A percentile compares a stretch with the other conserved stretches of the same genome.
Evolutionary conservation across 2,888 invertebrate species (phyloP).

Genomic region (Chrysolina haemoptera): DNA sequence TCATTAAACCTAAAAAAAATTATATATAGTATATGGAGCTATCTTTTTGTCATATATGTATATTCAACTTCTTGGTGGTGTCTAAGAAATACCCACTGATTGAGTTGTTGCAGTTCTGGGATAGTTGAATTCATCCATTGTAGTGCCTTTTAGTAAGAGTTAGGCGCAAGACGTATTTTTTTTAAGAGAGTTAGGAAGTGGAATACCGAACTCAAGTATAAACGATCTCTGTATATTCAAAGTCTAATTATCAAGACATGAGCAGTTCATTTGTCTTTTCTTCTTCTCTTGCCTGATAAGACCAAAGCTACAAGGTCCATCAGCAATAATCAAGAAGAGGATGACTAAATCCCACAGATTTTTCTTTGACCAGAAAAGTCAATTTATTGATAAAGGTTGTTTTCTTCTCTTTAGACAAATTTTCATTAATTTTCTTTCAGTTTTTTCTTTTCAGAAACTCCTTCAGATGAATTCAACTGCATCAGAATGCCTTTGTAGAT

Average conservation of each 20-base stretch:
- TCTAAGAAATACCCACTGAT: background rate
- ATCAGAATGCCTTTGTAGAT: background rate
- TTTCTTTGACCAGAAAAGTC: too few relatives aligned
- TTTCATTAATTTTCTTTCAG: too few relatives aligned
- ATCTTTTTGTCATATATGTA: conserved; percentile 12
- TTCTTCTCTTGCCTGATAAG: background rate
- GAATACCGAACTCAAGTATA: too few relatives aligned
- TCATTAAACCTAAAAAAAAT: background rate
- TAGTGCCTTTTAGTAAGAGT: too few relatives aligned
- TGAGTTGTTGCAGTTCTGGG: background rate
- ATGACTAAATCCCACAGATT: too few relatives aligned
- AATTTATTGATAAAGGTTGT: too few relatives aligned
- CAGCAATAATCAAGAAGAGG: background rate
- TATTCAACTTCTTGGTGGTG: background rate
- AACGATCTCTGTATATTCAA: too few relatives aligned
- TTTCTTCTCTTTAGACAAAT: too few relatives aligned
- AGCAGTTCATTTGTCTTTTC: background rate
- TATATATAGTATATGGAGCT: background rate
- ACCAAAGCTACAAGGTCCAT: background rate
- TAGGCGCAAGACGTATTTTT: too few relatives aligned
- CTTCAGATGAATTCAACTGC: background rate
- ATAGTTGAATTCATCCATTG: background rate
- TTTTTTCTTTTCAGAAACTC: background rate
- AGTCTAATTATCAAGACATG: too few relatives aligned
- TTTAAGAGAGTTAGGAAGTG: too few relatives aligned